Base-by-base conservation (phyloP, 2,888 invertebrate genomes). In the Plagodis pulveraria region DNA sequence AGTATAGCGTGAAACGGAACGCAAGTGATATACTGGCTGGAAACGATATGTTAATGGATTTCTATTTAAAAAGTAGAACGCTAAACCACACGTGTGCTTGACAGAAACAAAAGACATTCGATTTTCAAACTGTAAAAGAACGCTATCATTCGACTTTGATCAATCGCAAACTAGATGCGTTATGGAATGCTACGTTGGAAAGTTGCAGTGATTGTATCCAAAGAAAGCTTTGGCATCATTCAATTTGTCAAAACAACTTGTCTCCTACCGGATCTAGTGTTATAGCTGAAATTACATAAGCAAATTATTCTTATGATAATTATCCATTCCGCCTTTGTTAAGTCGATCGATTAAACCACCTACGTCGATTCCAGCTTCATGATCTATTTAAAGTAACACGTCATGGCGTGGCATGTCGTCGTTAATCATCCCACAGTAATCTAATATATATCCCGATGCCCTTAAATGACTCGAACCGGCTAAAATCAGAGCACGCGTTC, bases 61-160 rank as follows among this genome's bases (percentile, higher is more conserved):
- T 66, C 67, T 67, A 72, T 75, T 74, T 71, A 45, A 68, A 72
- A 81, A 77, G 72, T 76, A 56, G 76, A 73, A 80, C 74, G 59
- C 56, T 63, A 62, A 69, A 70, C 65, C 58, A 45, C 52, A 56
- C 56, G 49, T 53, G 61, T 42, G 11, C 58, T 50, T 49, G 34
- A 44, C 11, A 50, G 46, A 51, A 50, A 51, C 52, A 59, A 59
- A 54, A 43, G 48, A 38, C 46, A 33, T 50, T 59, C 59, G 47
- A 59, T 51, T 55, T 59, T 55, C 44, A 32, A 59, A 55, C 50
- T 51, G 38, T 51, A 51, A 45, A 44, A 59, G 40, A 52, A 50
- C 58, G 49, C 53, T 12, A 42, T 12, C 11, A 22, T 12, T 22
- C 40, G 45, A 54, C 51, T 51, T 50, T 52, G 52, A 61, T 61